Evolutionary conservation across 1,140 invertebrate species (phyloP).

Genomic region (Drosophila micromelanica): DNA sequence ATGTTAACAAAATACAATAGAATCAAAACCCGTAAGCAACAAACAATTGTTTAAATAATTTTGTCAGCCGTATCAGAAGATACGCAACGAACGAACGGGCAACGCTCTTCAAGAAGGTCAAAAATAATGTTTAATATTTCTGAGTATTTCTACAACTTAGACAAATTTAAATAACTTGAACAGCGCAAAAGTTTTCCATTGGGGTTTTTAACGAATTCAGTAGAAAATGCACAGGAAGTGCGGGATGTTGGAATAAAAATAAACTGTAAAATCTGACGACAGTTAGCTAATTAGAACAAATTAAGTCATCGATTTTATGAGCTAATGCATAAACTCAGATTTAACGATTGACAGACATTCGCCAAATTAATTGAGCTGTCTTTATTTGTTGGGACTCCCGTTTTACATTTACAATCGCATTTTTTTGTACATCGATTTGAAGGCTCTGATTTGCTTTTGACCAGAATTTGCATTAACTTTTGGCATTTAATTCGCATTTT

Average conservation of each 20-base stretch:
- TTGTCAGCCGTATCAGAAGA: conserved; percentile 48
- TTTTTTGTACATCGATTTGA: conserved; percentile 5
- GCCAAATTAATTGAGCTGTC: conserved; percentile 38
- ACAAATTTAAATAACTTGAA: conserved; percentile 23
- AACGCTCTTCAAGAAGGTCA: conserved; percentile 63
- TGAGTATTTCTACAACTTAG: conserved; percentile 27
- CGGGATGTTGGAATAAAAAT: conserved; percentile 7
- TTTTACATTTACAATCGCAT: conserved; percentile 25
- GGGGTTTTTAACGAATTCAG: not conserved
- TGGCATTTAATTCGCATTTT: conserved; percentile 31
- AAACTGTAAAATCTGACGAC: conserved; percentile 6
- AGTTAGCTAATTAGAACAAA: conserved; percentile 28
- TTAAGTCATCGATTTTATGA: conserved; percentile 17
- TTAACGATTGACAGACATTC: conserved; percentile 2
- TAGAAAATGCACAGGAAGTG: conserved; percentile 50
- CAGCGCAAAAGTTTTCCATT: conserved; percentile 9
- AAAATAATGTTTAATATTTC: conserved; percentile 19
- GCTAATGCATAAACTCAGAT: conserved; percentile 10
- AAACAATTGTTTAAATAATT: conserved; percentile 66
- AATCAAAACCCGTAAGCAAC: conserved; percentile 8
- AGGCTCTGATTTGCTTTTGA: conserved; percentile 7
- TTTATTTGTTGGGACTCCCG: conserved; percentile 9
- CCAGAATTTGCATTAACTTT: conserved; percentile 50
- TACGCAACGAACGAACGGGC: conserved; percentile 32
- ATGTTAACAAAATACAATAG: conserved; percentile 62